Conservation (phyloP, 2,113 vertebrate genomes). For the Anarrhichthys ocellatus region DNA sequence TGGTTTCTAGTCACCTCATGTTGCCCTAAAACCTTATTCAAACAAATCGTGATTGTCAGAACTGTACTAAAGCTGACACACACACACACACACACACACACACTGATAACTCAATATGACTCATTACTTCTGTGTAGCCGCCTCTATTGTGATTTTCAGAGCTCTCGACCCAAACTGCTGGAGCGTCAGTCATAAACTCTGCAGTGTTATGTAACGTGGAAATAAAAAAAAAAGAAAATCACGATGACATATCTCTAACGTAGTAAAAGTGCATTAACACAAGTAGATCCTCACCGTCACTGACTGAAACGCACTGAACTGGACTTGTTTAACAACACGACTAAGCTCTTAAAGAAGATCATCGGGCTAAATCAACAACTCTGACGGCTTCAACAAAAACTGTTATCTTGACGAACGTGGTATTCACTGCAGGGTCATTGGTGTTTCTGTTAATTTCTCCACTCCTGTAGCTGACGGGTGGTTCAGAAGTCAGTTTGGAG, state of each 20-base stretch:
- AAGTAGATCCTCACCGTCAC: slow-evolving; percentile 16
- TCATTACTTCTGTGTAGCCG: slow-evolving; percentile 54
- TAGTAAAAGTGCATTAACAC: slow-evolving; percentile 7
- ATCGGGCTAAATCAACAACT: too few relatives aligned
- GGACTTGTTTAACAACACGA: background rate
- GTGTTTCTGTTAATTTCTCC: slow-evolving; percentile 12
- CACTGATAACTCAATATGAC: slow-evolving; percentile 40
- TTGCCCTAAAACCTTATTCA: background rate
- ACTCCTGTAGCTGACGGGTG: background rate
- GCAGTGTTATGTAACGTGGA: slow-evolving; percentile 55
- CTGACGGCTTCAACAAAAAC: background rate
- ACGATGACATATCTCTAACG: slow-evolving; percentile 11
- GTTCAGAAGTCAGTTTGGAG: background rate
- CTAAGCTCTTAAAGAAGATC: background rate
- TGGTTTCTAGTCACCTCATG: slow-evolving; percentile 23
- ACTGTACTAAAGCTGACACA: slow-evolving; percentile 12
- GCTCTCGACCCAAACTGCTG: slow-evolving; percentile 40
- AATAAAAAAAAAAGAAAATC: slow-evolving; percentile 21
- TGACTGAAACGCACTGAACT: slow-evolving; percentile 12
- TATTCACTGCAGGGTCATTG: too few relatives aligned
- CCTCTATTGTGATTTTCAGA: slow-evolving; percentile 40
- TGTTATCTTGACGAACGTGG: background rate
- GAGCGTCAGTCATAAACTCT: slow-evolving; percentile 48
- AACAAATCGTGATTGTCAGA: slow-evolving; percentile 43
- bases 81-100: slow-evolving; percentile 16